These are phyloP conservation scores for Labroides dimidiatus DNA, from an alignment of 2,797 vertebrate species.

Conservation along the genomic window DNA sequence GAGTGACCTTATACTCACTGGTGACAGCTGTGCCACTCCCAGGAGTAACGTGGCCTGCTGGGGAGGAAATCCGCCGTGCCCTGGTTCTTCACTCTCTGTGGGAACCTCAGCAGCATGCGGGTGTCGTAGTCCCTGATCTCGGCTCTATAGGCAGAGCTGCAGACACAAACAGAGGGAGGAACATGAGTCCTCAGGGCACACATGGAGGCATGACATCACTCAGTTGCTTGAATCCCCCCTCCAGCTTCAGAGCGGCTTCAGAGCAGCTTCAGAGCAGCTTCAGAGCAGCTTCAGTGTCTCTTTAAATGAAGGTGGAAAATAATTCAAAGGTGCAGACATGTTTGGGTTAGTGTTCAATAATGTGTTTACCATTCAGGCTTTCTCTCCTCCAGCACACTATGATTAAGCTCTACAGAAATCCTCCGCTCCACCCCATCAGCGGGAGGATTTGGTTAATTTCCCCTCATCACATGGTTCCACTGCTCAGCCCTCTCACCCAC, in stretches of 20 bases:
- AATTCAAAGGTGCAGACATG: slow-evolving; percentile 48
- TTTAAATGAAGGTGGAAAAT: slow-evolving; percentile 69
- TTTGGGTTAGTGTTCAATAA: slow-evolving; percentile 74
- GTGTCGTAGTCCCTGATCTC: slow-evolving; percentile 94
- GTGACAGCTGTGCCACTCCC: slow-evolving; percentile 99
- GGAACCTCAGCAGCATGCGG: slow-evolving; percentile 95
- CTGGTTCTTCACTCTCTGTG: slow-evolving; percentile 98
- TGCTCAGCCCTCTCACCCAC: slow-evolving; percentile 51
- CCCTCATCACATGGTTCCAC: slow-evolving; percentile 53
- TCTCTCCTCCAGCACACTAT: slow-evolving; percentile 69
- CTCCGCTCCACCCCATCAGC: slow-evolving; percentile 55
- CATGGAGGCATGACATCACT: slow-evolving; percentile 42
- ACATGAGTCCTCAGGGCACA: background rate
- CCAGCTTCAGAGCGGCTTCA: slow-evolving; percentile 33
- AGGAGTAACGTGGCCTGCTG: slow-evolving; percentile 95
- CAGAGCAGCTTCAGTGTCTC: slow-evolving; percentile 21
- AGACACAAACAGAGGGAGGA: slow-evolving; percentile 28
- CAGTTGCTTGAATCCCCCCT: slow-evolving; percentile 27
- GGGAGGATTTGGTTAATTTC: slow-evolving; percentile 64
- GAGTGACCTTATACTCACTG: slow-evolving; percentile 88
- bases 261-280: no score
- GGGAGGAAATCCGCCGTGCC: slow-evolving; percentile 97
- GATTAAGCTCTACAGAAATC: slow-evolving; percentile 72
- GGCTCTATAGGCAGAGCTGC: slow-evolving; percentile 90
- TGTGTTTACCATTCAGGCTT: slow-evolving; percentile 79